Conservation (phyloP, 2,797 vertebrate genomes). For the Menidia menidia region DNA sequence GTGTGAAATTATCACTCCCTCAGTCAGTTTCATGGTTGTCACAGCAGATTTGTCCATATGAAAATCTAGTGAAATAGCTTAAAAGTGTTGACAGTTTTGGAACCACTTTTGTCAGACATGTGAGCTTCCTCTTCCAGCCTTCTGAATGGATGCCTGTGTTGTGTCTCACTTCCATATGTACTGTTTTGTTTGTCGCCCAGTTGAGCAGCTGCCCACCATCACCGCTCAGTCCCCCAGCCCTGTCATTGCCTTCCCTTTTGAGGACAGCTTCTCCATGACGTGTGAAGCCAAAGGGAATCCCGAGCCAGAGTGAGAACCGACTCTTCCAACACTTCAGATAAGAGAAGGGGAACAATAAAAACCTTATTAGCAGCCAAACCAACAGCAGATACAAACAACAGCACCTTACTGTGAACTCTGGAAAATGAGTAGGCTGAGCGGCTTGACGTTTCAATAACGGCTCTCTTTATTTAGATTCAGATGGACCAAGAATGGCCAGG, state of each 20-base stretch:
- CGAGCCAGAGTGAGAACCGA: conserved; percentile 87
- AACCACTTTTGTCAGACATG: conserved; percentile 21
- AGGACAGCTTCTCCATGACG: conserved; percentile 91
- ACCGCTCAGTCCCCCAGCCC: conserved; percentile 84
- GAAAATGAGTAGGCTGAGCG: conserved; percentile 16
- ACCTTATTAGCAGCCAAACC: conserved; percentile 41
- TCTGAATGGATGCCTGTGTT: conserved; percentile 14
- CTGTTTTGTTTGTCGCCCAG: conserved; percentile 78
- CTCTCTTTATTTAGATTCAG: conserved; percentile 84
- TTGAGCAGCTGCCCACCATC: conserved; percentile 94
- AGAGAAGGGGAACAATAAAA: conserved; percentile 5
- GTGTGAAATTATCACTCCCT: no score
- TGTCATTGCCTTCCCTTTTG: conserved; percentile 93
- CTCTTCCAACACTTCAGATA: conserved; percentile 18
- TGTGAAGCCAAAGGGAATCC: conserved; percentile 97
- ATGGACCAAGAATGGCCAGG: conserved; percentile 93
- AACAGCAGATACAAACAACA: conserved; percentile 24
- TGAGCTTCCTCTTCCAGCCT: not conserved
- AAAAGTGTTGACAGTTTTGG: conserved; percentile 21
- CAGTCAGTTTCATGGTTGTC: not conserved
- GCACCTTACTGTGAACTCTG: conserved; percentile 24
- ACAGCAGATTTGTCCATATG: not conserved
- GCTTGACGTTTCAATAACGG: conserved; percentile 48
- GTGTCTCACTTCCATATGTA: conserved; percentile 18
- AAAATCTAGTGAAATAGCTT: not conserved